A percentile compares a stretch with the other conserved stretches of the same genome.
These are phyloP conservation scores for Selene dorsalis DNA, from an alignment of 2,797 vertebrate genomes.

Conservation along the genomic window DNA sequence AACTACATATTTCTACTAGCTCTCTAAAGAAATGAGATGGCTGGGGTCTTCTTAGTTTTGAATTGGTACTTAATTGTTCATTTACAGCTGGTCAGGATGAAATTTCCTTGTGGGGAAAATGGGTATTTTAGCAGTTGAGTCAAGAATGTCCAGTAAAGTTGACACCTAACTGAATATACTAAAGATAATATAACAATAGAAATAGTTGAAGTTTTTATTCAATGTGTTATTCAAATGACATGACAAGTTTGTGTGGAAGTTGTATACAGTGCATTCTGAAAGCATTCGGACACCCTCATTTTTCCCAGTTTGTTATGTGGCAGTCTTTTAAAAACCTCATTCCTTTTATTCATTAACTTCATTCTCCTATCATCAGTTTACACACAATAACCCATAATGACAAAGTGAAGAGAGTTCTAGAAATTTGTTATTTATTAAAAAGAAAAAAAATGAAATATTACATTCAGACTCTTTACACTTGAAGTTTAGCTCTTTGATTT, in stretches of 20 bases:
- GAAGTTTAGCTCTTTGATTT: too few species aligned
- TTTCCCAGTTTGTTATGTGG: background rate
- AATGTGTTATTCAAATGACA: background rate
- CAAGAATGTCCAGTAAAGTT: background rate
- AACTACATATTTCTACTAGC: slow-evolving; percentile 27
- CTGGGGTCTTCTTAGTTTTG: background rate
- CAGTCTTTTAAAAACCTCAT: too few species aligned
- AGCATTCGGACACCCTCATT: background rate
- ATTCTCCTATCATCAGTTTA: too few species aligned
- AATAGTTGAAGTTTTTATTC: background rate
- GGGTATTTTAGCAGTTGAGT: background rate
- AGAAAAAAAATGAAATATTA: too few species aligned
- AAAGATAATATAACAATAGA: background rate
- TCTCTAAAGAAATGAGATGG: background rate
- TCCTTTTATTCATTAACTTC: too few species aligned
- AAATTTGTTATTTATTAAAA: too few species aligned
- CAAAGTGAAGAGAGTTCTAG: too few species aligned
- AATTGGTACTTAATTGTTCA: background rate
- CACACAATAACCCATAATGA: too few species aligned
- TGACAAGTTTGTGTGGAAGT: too few species aligned
- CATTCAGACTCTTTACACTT: too few species aligned
- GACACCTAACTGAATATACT: background rate
- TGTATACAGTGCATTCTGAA: too few species aligned
- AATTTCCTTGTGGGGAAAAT: background rate
- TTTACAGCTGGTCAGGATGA: background rate